These are phyloP conservation scores for Trichomycterus rosablanca DNA, from an alignment of 2,113 vertebrate genomes.

Conservation along the genomic window DNA sequence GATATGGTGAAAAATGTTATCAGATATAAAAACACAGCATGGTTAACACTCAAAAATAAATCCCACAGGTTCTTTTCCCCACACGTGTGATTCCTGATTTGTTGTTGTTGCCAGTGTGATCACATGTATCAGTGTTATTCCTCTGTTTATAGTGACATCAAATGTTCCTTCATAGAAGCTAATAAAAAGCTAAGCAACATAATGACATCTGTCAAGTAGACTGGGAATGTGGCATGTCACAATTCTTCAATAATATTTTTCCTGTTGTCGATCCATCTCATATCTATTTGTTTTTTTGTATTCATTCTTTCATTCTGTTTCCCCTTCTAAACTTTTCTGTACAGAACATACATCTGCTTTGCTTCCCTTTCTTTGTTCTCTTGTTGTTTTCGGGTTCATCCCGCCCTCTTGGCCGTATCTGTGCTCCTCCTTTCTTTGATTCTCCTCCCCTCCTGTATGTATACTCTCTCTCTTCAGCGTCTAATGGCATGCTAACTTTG, in stretches of 20 bases:
- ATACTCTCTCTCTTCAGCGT: slow-evolving; percentile 14
- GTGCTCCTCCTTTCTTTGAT: slow-evolving; percentile 37
- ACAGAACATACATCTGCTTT: not conserved
- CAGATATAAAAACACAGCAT: too few relatives aligned
- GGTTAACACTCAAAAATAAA: too few relatives aligned
- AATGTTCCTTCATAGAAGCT: too few relatives aligned
- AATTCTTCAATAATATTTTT: not conserved
- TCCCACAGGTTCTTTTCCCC: too few relatives aligned
- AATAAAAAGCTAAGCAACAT: too few relatives aligned
- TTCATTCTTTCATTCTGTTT: not conserved
- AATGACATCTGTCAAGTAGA: too few relatives aligned
- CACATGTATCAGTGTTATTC: too few relatives aligned
- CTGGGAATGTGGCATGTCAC: slow-evolving; percentile 3
- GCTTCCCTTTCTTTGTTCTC: slow-evolving; percentile 16
- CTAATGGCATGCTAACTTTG: slow-evolving; percentile 25
- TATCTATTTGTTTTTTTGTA: not conserved
- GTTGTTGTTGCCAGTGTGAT: too few relatives aligned
- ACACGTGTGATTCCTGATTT: too few relatives aligned
- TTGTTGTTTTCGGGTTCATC: slow-evolving; percentile 29
- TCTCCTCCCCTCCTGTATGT: slow-evolving; percentile 33
- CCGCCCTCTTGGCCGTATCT: slow-evolving; percentile 35
- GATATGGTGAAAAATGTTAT: too few relatives aligned
- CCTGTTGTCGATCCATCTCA: not conserved
- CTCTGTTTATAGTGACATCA: too few relatives aligned
- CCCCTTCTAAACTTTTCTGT: too few relatives aligned